Conservation (phyloP, 2,888 invertebrate species). For the Agriopis marginaria region DNA sequence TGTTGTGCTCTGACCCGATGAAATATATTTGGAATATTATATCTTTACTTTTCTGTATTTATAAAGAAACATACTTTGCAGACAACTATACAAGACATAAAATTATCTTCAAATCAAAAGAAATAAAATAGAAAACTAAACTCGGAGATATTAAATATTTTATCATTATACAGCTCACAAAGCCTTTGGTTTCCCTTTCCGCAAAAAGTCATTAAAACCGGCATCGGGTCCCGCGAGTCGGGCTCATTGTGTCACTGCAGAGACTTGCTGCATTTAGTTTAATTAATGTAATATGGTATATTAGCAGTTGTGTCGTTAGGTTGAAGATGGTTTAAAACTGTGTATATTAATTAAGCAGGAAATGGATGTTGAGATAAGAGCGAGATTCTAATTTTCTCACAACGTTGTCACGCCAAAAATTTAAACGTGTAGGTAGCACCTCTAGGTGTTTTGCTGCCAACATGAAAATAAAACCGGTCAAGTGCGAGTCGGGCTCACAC, state of each 20-base stretch:
- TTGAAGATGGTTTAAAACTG: background rate
- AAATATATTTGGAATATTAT: no score
- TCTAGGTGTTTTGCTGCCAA: no score
- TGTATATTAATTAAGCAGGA: background rate
- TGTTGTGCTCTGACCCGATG: no score
- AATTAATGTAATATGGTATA: constrained; percentile 22
- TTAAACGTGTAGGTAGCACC: no score
- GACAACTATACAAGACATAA: no score
- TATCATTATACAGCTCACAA: background rate
- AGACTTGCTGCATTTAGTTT: constrained; percentile 21
- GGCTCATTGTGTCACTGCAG: constrained; percentile 16
- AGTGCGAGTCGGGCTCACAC: no score
- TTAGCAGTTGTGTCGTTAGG: background rate
- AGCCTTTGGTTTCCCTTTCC: constrained; percentile 9
- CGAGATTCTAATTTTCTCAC: no score
- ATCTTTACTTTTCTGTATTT: no score
- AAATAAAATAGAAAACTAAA: background rate
- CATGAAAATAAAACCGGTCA: no score
- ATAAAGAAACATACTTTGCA: no score
- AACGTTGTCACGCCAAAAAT: no score
- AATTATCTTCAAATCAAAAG: background rate
- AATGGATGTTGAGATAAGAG: background rate
- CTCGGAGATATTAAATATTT: constrained; percentile 5
- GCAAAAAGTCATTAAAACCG: constrained; percentile 27
- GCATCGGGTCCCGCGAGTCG: constrained; percentile 16